Conservation (phyloP, 2,113 vertebrate genomes). For the Pedetes capensis region DNA sequence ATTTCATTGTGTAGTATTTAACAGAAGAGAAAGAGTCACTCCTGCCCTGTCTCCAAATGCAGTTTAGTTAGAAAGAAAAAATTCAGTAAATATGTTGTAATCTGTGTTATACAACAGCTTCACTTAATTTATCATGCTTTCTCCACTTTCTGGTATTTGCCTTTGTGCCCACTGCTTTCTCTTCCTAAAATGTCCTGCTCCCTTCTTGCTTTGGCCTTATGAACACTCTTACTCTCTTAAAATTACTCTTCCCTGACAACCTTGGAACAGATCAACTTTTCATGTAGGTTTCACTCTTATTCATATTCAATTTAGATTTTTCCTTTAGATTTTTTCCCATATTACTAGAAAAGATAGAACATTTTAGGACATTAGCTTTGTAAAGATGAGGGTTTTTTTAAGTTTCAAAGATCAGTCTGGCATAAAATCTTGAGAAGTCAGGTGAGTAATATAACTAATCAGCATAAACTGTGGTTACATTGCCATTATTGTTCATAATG, state of each 20-base stretch:
- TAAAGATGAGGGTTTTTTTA: neutral
- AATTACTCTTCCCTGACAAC: neutral
- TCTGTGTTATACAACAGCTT: too few relatives aligned
- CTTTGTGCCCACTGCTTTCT: neutral
- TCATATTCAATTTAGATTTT: neutral
- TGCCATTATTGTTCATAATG: neutral
- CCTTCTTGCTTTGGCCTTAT: neutral
- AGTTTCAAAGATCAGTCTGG: neutral
- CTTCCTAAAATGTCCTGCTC: neutral
- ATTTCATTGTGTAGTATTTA: neutral
- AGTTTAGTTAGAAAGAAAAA: slow-evolving; percentile 27
- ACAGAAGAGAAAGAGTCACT: neutral
- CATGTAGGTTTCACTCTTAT: neutral
- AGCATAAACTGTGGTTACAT: neutral
- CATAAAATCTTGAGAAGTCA: neutral
- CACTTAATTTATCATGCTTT: neutral
- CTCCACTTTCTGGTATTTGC: neutral
- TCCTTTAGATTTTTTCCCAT: neutral
- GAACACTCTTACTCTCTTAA: neutral
- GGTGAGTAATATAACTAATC: neutral
- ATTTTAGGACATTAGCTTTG: neutral
- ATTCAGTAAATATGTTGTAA: neutral
- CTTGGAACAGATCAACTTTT: neutral
- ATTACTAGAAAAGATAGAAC: neutral
- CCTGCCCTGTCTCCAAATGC: neutral